A percentile compares a stretch with the other conserved stretches of the same genome.
Conservation (phyloP, 2,888 invertebrate genomes). For the Tetramorium bicarinatum region DNA sequence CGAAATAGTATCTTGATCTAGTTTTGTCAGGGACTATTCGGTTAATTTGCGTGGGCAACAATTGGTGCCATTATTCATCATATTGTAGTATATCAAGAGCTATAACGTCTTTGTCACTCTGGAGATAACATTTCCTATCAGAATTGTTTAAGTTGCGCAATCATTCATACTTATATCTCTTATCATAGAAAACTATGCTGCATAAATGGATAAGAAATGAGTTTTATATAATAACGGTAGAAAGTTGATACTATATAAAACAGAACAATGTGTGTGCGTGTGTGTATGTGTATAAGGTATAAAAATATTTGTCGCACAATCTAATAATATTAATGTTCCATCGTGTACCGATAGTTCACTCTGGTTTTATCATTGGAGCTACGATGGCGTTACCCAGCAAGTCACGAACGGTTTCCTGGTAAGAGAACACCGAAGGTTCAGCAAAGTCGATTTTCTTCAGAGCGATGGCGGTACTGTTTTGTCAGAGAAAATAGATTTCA, state of each 20-base stretch:
- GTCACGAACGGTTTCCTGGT: background rate
- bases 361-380: slow-evolving; percentile 32
- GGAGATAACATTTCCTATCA: slow-evolving; percentile 21
- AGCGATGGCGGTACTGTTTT: slow-evolving; percentile 46
- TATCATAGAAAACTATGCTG: background rate
- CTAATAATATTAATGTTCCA: background rate
- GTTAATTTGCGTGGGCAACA: slow-evolving; percentile 26
- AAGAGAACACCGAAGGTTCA: slow-evolving; percentile 7
- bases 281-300: background rate
- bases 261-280: background rate
- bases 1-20: background rate
- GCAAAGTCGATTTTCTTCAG: slow-evolving; percentile 4
- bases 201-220: slow-evolving; percentile 26
- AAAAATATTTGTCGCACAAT: background rate
- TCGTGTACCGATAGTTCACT: slow-evolving; percentile 23
- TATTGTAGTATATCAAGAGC: slow-evolving; percentile 13
- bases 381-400: slow-evolving; percentile 27
- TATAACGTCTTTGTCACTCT: background rate
- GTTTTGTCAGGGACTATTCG: background rate
- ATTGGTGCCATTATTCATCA: slow-evolving; percentile 21
- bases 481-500: slow-evolving; percentile 4
- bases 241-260: background rate
- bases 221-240: slow-evolving; percentile 31
- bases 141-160: slow-evolving; percentile 22
- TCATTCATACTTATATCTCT: slow-evolving; percentile 24